Base-by-base conservation (phyloP, 2,797 vertebrate species). In the Rhynchotus rufescens region DNA sequence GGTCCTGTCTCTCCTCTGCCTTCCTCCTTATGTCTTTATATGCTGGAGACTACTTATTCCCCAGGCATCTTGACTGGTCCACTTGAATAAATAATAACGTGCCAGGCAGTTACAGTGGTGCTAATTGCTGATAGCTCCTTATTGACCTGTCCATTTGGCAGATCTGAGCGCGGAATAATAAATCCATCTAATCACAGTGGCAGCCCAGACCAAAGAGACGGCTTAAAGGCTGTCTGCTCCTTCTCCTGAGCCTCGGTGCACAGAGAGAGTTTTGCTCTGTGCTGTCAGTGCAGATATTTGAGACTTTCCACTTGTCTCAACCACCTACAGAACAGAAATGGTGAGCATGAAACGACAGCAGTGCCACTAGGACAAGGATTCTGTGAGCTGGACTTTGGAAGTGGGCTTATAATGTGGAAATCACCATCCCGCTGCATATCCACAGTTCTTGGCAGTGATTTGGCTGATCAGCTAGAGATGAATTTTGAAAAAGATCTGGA, bases 71-170 rank as follows among this genome's bases (percentile, higher is more conserved):
- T 44, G 87, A 52, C 45, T 76, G 78, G 54, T 44, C 49, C 4
- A 1, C 68, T 80, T 36, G 80, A 80, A 87, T 90, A 81, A 86
- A 88, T 88, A 72, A 73, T 73, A 89, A 81, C 61, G 73, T 44
- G 61, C 12, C 74, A 80, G 94, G 92, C 84, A 75, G 59, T 84
- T 74, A 77, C 54, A 91, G 71, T 1, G 0, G 77, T 44, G 59
- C 75, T 95, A 74, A 95, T 92, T 77, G 38, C 93, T 93, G 92
- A 88, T 80, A 78, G 82, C 44, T 96, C 60, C 67, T 61, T 80
- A 86, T 91, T 95, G 95, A 96, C 96, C 95, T 4, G 0, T 81
- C 75, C 45, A 20, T 95, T 94, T 93, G 80, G 61, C 4, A 10
- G 72, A 86, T 97, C 81, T 65, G 93, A 84, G 94, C 93, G 72